Base-by-base conservation (phyloP, 2,113 vertebrate genomes). In the Anhinga anhinga region DNA sequence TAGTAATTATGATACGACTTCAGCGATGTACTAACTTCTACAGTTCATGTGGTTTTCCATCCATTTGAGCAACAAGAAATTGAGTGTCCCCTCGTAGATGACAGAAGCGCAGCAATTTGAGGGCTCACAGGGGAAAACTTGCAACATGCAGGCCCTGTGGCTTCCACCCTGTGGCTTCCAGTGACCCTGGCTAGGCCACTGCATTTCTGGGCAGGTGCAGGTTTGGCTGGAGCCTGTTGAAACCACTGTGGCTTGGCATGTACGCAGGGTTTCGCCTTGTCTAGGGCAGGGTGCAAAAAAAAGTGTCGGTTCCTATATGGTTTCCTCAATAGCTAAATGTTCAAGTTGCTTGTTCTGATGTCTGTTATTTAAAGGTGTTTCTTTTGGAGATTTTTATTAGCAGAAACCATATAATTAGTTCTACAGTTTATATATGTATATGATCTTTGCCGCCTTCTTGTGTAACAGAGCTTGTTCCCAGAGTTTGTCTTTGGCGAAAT, bases 351-450 rank as follows among this genome's bases (percentile, higher is more conserved):
- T 25, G 12, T 86, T 58, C 32, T 3, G 18, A 36, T 80, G 23
- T 32, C 42, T 82, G 25, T 2, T 82, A 69, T 89, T 86, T 53
- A 50, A 62, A 90, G 34, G 23, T 45, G 11, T 45, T 93, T 62
- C 20, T 73, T 89, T 16, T 56, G 26, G 73, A 69, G 30, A 4
- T 61, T 71, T 90, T 89, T 90, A 29, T 61, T 69, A 62, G 63
- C 0, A 0, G 52, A 67, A 90, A 94, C 50, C 9, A 6, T 23
- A 2, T 40, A 49, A 58, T 70, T 58, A 10, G 11, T 63, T 56
- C 58, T 92, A 4, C 13, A 20, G 40, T 85, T 76, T 34, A 26
- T 53, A 4, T 22, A 14, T 25, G 2, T 65, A 7, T 40, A 10
- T 72, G 49, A 63, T 47, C 27, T 90, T 90, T 82, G 34, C 12